Evolutionary conservation across 2,797 vertebrate species (phyloP).

Genomic region (Rhynchotus rufescens): DNA sequence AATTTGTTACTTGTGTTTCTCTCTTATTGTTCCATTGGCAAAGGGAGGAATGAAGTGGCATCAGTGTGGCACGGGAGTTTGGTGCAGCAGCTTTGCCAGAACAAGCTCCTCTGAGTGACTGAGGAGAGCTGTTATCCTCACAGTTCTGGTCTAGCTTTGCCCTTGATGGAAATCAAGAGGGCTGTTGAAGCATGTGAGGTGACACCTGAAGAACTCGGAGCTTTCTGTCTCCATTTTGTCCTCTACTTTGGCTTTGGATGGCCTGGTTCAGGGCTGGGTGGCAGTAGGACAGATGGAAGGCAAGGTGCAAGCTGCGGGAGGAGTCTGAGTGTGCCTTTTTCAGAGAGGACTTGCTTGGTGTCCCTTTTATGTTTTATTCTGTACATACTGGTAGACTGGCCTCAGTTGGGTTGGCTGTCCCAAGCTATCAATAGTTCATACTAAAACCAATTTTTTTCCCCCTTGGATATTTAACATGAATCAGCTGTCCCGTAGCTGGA

Average conservation of each 20-base stretch:
- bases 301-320: conserved; percentile 12
- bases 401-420: not conserved
- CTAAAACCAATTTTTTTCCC: not conserved
- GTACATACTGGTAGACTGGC: not conserved
- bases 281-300: not conserved
- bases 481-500: not conserved
- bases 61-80: accelerated
- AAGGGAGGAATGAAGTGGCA: not conserved
- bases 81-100: not conserved
- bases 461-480: not conserved
- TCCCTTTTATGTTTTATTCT: not conserved
- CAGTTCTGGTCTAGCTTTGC: not conserved
- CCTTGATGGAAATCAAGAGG: not conserved
- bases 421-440: not conserved
- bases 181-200: not conserved
- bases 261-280: not conserved
- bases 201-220: not conserved
- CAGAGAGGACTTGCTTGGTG: not conserved
- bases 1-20: not conserved
- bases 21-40: not conserved
- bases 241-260: not conserved
- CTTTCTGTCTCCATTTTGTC: not conserved
- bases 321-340: not conserved
- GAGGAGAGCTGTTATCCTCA: not conserved
- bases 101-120: not conserved